These are phyloP conservation scores for Lutjanus erythropterus DNA, from an alignment of 2,113 vertebrate species.

Conservation along the genomic window DNA sequence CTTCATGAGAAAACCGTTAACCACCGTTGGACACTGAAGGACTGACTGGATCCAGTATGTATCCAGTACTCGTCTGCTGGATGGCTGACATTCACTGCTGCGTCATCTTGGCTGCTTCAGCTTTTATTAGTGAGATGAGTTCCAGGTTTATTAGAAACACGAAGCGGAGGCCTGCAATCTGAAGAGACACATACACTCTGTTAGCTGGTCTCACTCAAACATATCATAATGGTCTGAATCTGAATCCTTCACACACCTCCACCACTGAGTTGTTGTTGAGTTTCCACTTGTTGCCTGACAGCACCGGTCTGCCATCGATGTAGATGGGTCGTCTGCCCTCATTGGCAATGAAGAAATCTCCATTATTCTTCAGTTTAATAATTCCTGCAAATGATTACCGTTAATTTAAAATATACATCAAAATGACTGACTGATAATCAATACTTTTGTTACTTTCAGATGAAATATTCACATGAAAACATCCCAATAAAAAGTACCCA, in stretches of 20 bases:
- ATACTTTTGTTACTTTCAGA: no score
- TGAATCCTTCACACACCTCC: constrained; percentile 84
- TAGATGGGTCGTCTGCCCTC: constrained; percentile 95
- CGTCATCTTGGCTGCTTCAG: constrained; percentile 94
- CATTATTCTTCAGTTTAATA: constrained; percentile 96
- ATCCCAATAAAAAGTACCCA: no score
- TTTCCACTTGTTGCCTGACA: constrained; percentile 96
- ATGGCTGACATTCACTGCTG: constrained; percentile 85
- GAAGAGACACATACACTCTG: constrained; percentile 26
- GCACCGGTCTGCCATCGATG: constrained; percentile 93
- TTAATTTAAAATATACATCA: no score
- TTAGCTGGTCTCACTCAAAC: constrained; percentile 1
- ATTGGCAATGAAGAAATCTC: constrained; percentile 96
- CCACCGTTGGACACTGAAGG: background rate
- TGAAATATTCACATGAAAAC: no score
- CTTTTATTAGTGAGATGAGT: constrained; percentile 95
- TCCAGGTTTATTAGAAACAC: constrained; percentile 98
- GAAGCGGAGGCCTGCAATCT: constrained; percentile 96
- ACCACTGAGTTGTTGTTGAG: constrained; percentile 97
- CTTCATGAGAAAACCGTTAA: constrained; percentile 12
- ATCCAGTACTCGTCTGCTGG: constrained; percentile 4
- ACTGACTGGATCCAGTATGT: background rate
- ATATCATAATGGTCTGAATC: background rate
- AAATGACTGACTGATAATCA: background rate
- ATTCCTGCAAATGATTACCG: constrained; percentile 90